Evolutionary conservation across 2,113 vertebrate genomes (phyloP).

Genomic region (Sterrhoptilus dennistouni): DNA sequence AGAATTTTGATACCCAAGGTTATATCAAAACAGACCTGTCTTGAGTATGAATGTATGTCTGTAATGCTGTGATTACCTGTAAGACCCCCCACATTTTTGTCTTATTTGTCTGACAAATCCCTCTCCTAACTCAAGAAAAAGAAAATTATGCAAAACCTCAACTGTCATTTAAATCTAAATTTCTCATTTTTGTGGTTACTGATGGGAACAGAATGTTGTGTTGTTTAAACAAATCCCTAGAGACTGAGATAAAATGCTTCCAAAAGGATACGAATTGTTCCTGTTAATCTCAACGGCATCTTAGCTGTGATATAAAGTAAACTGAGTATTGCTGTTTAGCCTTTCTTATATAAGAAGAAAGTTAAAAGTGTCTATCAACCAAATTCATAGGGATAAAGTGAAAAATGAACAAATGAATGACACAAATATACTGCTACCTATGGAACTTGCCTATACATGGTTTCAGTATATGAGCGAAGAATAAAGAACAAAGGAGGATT

Average conservation of each 20-base stretch:
- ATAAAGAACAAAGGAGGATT: neutral
- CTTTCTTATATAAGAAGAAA: slow-evolving; percentile 4
- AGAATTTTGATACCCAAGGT: neutral
- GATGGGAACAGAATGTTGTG: neutral
- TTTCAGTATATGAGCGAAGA: neutral
- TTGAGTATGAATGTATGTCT: neutral
- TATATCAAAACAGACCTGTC: neutral
- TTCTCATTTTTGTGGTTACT: slow-evolving; percentile 29
- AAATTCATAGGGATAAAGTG: neutral
- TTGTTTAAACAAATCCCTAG: neutral
- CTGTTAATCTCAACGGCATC: slow-evolving; percentile 26
- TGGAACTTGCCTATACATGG: neutral
- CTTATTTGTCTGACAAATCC: slow-evolving; percentile 14
- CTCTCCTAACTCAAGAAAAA: neutral
- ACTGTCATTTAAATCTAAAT: slow-evolving; percentile 24
- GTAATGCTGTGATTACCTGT: neutral
- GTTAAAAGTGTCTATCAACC: neutral
- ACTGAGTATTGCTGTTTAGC: slow-evolving; percentile 12
- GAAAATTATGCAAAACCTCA: slow-evolving; percentile 22
- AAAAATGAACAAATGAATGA: neutral
- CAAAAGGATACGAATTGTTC: neutral
- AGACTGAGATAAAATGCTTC: slow-evolving; percentile 6
- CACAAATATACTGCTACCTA: neutral
- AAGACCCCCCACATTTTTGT: neutral
- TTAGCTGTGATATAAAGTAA: slow-evolving; percentile 11